Evolutionary conservation across 2,113 vertebrate species (phyloP).

Genomic region (Grantiella picta): DNA sequence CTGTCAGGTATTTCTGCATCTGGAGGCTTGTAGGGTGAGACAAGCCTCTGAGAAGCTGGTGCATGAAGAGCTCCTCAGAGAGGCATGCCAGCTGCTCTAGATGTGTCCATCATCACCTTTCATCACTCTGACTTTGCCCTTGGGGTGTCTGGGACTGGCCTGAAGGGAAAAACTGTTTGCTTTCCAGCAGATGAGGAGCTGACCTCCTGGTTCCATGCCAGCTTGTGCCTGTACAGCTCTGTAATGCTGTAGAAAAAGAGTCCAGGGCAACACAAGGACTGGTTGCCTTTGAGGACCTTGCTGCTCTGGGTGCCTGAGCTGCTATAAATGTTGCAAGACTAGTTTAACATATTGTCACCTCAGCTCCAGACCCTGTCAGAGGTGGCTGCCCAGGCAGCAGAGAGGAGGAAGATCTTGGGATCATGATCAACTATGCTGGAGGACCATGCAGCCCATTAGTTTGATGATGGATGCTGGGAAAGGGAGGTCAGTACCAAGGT

Average conservation of each 20-base stretch:
- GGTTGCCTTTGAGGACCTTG: background rate
- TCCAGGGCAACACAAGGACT: background rate
- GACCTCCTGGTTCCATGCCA: background rate
- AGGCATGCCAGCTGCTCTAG: background rate
- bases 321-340: background rate
- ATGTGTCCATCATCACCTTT: background rate
- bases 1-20: background rate
- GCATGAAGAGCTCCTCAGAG: background rate
- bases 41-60: background rate
- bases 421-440: fast-evolving
- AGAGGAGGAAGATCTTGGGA: background rate
- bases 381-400: background rate
- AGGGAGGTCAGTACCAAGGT: background rate
- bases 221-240: background rate
- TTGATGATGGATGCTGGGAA: background rate
- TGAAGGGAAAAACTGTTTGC: background rate
- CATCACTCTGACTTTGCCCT: background rate
- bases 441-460: background rate
- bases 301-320: background rate
- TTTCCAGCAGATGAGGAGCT: background rate
- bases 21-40: background rate
- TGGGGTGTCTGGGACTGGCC: background rate
- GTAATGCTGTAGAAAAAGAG: background rate
- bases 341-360: background rate
- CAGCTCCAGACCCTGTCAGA: background rate